These are phyloP conservation scores for Heterodera filipjevi DNA, from an alignment of 2,888 invertebrate species.

Conservation along the genomic window DNA sequence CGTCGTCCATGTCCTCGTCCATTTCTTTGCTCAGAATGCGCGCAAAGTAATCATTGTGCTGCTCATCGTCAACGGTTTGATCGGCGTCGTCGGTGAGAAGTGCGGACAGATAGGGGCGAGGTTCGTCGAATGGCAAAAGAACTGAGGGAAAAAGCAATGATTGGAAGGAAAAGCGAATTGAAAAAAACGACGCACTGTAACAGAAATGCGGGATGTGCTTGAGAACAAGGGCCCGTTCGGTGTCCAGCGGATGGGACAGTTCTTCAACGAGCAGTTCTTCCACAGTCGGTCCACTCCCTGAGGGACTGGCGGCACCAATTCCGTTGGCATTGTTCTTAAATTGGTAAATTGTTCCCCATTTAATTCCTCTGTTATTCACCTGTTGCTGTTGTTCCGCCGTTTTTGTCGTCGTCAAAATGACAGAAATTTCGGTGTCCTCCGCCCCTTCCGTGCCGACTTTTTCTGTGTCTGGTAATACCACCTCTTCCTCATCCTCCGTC, in stretches of 20 bases:
- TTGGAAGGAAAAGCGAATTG: neutral
- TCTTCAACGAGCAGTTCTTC: constrained; percentile 17
- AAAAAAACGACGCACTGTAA: neutral
- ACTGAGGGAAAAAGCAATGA: constrained; percentile 27
- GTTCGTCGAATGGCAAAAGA: constrained; percentile 45
- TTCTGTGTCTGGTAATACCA: neutral
- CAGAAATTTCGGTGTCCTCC: neutral
- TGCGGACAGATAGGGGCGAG: constrained; percentile 40
- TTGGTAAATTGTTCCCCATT: too few relatives aligned
- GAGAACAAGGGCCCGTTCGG: constrained; percentile 11
- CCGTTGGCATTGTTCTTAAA: neutral
- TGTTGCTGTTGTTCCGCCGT: neutral
- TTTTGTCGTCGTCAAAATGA: neutral
- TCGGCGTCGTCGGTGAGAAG: constrained; percentile 30
- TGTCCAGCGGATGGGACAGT: constrained; percentile 13
- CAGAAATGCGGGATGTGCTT: constrained; percentile 13
- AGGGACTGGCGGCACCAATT: neutral
- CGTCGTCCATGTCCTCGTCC: constrained; percentile 31
- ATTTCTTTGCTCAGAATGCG: constrained; percentile 23
- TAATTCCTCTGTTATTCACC: neutral
- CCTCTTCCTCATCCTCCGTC: neutral
- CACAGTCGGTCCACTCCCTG: neutral
- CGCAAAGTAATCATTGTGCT: constrained; percentile 27
- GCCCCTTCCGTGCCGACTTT: neutral
- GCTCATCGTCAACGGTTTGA: constrained; percentile 35